Base-by-base conservation (phyloP, 2,888 invertebrate species). In the Tuberolachnus salignus region DNA sequence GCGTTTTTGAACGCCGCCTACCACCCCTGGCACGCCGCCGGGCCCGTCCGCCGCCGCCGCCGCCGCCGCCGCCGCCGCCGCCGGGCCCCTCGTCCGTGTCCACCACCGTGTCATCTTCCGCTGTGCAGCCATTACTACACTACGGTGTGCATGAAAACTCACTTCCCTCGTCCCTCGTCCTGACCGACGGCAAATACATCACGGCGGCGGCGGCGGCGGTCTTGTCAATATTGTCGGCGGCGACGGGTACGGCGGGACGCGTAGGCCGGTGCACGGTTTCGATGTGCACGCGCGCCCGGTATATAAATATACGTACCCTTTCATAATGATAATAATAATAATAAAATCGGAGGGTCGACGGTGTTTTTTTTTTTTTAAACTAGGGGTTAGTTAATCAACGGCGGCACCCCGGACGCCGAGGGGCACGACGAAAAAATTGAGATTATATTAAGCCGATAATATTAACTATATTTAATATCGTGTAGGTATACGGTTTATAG, bases 391-490 rank as follows among this genome's bases (percentile, higher is more conserved):
- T 78, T 69, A 78, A 69, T 69, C 73, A 67, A 59, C 69, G 42
- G 19, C 34, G 16, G 6, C 26, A 19, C 69, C 42, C 21, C 51
- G 59, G 69, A 34, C 26, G 19, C 69, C 42, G 34, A 59, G 59
- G 69, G 44, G 78, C 42, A 59, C 34, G 6, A 34, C 34, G 34
- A 42, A 78, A 69, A 66, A 69, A 69, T 78, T 51, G 69, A 78
- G 78, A 78, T 78, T 78, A 78, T 67, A 75, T 75, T 67, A 75
- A 75, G 75, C 66, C 34, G 78, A 78, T 69, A 69, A 59, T 78
- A 78, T 69, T 78, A 69, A 78, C 78, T 46, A 51, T 57, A 42
- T 78, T 51, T 69, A 75, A 34, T 34, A 34, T 34, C 6, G 6
- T 34, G 6, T 34, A 4, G 6, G 3, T 34, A 34, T 34, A 34